Base-by-base conservation (phyloP, 2,888 invertebrate species). In the Eumacrocentrus americanus region DNA sequence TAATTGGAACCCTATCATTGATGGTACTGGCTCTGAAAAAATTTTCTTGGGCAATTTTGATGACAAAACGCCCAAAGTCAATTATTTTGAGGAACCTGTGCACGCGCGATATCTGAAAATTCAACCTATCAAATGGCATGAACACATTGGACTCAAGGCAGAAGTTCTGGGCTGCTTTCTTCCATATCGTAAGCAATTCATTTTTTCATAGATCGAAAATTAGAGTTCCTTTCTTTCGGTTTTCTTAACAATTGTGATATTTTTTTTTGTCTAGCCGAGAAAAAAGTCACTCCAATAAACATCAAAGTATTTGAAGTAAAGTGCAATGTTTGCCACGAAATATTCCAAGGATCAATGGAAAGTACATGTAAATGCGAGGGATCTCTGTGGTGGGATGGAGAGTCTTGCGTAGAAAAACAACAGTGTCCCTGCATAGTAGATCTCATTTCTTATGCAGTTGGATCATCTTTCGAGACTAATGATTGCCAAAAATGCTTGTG, bases 401-500 rank as follows among this genome's bases (percentile, higher is more conserved):
- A 84, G 67, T 81, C 81, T 62, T 95, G 95, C 78, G 89, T 91
- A 4, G 74, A 85, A 0, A 83, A 88, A 58, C 85, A 87, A 64
- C 85, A 91, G 72, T 95, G 95, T 75, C 91, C 93, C 0, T 95
- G 95, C 75, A 82, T 90, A 42, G 85, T 89, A 61, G 88, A 88
- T 16, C 88, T 89, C 69, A 84, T 89, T 64, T 70, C 82, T 84
- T 88, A 91, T 75, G 82, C 87, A 0, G 88, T 92, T 37, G 92
- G 92, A 0, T 84, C 87, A 0, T 82, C 84, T 11, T 93, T 88
- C 76, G 86, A 89, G 67, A 89, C 88, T 40, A 85, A 87, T 7
- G 86, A 89, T 65, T 95, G 95, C 74, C 86, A 89, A 64, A 87
- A 90, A 68, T 95, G 95, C 72, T 83, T 89, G 42, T 95, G 95